Evolutionary conservation across 2,797 vertebrate species (phyloP).

Genomic region (Manis javanica): DNA sequence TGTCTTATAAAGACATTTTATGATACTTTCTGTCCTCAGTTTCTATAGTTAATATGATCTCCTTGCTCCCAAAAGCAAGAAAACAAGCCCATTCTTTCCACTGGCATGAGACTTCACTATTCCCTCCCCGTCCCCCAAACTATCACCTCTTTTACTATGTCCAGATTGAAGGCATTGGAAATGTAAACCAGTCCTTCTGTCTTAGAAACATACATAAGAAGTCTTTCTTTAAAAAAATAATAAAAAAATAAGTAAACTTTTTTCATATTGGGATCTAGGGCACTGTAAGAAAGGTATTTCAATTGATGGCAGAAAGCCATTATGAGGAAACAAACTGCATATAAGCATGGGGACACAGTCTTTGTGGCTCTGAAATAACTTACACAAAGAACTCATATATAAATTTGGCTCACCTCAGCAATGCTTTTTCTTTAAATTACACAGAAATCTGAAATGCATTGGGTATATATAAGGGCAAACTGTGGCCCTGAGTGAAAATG

Average conservation of each 20-base stretch:
- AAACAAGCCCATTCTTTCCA: conserved; percentile 55
- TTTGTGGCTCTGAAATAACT: conserved; percentile 72
- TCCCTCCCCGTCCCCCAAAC: not conserved
- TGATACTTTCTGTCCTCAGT: not conserved
- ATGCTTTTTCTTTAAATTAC: conserved; percentile 67
- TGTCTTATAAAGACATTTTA: conserved; percentile 5
- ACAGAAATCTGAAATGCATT: conserved; percentile 69
- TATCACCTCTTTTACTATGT: conserved; percentile 72
- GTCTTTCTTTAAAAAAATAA: conserved; percentile 69
- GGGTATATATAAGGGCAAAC: conserved; percentile 67
- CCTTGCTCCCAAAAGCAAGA: conserved; percentile 55
- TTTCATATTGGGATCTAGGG: conserved; percentile 76
- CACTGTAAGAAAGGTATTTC: conserved; percentile 68
- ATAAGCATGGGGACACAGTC: conserved; percentile 39
- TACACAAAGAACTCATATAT: conserved; percentile 71
- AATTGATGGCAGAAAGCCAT: conserved; percentile 64
- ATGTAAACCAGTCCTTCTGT: conserved; percentile 65
- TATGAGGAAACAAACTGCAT: conserved; percentile 41
- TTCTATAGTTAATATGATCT: not conserved
- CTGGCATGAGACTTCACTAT: conserved; percentile 32
- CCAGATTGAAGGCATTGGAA: conserved; percentile 65
- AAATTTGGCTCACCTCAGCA: conserved; percentile 78
- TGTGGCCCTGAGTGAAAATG: conserved; percentile 69
- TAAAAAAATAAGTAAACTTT: conserved; percentile 69
- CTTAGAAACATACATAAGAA: conserved; percentile 70